Base-by-base conservation (phyloP, 2,113 vertebrate species). In the Neolamprologus tretocephalus region DNA sequence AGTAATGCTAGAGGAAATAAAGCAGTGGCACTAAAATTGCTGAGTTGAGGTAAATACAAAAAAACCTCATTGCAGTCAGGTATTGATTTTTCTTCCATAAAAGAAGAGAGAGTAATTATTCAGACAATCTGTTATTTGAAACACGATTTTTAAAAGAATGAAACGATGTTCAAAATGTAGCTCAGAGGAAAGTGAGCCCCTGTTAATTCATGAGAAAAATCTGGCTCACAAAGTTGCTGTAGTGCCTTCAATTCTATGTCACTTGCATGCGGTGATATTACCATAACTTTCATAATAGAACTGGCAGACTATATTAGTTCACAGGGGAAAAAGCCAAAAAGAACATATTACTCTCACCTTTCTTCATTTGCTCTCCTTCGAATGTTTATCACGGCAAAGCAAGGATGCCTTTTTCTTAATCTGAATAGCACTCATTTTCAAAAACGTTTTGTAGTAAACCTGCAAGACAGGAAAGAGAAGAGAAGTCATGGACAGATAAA, bases 381-480 rank as follows among this genome's bases (percentile, higher is more conserved):
- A 88, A 31, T 96, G 47, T 86, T 94, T 97, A 1, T 85, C 88
- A 33, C 66, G 86, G 66, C 9, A 23, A 17, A 92, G 89, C 42
- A 89, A 66, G 68, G 87, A 55, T 19, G 88, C 89, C 86, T 96
- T 96, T 71, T 91, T 96, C 73, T 92, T 86, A 12, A 40, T 63
- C 21, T 79, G 87, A 16, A 84, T 53, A 5, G 91, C 80, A 6
- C 90, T 82, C 95, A 96, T 97, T 87, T 86, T 95, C 8, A 82
- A 81, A 40, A 81, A 81, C 2, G 51, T 12, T 78, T 14, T 47
- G 17, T 71, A 54, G 71, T 26, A 35, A 86, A 66, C 89, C 96
- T 97, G 92, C n/a, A 92, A 66, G 23, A 14, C 7, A 68, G 40
- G 1, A 63, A 28, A 23, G 8, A 7, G 45, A 49, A 33, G 17